These are phyloP conservation scores for Martes martes DNA, from an alignment of 2,113 vertebrate genomes.

Conservation along the genomic window DNA sequence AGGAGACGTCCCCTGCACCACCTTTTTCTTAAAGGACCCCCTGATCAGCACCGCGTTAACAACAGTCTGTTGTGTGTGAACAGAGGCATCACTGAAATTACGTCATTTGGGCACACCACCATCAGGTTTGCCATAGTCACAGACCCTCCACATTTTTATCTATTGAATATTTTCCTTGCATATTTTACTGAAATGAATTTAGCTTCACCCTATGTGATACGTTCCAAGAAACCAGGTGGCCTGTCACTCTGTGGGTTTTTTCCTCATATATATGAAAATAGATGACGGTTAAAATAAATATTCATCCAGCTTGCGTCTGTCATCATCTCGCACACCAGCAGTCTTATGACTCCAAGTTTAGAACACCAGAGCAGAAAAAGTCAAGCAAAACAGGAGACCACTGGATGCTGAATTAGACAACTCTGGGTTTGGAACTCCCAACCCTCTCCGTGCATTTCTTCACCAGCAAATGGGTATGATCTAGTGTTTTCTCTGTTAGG, in stretches of 20 bases:
- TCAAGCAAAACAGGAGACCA: neutral
- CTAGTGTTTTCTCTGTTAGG: neutral
- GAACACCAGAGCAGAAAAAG: neutral
- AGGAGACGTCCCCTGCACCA: neutral
- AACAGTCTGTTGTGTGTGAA: accelerated
- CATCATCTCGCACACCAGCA: neutral
- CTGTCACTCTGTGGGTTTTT: neutral
- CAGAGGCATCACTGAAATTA: neutral
- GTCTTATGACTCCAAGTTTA: neutral
- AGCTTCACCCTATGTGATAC: neutral
- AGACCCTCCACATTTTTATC: neutral
- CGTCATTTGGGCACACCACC: neutral
- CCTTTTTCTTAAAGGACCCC: neutral
- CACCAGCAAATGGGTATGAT: neutral
- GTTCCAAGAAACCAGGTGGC: neutral
- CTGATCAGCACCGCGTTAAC: neutral
- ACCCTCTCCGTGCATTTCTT: neutral
- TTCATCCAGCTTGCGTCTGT: neutral
- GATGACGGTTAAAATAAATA: neutral
- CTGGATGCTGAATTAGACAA: neutral
- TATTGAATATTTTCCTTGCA: neutral
- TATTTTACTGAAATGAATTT: neutral
- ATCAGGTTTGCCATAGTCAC: neutral
- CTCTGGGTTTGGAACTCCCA: neutral
- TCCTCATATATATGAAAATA: neutral